Conservation (phyloP, 2,888 invertebrate species). For the Tupiocoris notatus region DNA sequence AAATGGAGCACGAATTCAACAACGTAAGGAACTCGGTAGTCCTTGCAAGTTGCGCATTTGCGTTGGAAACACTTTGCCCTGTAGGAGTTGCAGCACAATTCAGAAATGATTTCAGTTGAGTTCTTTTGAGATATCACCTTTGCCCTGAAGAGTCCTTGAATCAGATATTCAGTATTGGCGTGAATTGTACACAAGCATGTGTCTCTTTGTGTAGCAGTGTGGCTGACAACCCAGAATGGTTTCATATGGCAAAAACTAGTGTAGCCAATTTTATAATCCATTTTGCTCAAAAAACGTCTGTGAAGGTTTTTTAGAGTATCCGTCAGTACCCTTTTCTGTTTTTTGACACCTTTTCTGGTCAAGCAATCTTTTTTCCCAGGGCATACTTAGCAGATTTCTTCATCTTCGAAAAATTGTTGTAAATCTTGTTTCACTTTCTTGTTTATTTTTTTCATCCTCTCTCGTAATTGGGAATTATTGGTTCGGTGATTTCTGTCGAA, state of each 20-base stretch:
- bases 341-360: slow-evolving; percentile 18
- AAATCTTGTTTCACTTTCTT: too few relatives aligned
- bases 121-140: too few relatives aligned
- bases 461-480: too few relatives aligned
- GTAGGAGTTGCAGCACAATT: too few relatives aligned
- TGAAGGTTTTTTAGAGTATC: slow-evolving; percentile 27
- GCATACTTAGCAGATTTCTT: slow-evolving; percentile 32
- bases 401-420: slow-evolving; percentile 43
- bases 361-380: slow-evolving; percentile 43
- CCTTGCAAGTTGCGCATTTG: too few relatives aligned
- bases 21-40: too few relatives aligned
- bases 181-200: slow-evolving; percentile 39
- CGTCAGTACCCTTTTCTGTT: slow-evolving; percentile 29
- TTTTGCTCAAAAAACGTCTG: slow-evolving; percentile 3
- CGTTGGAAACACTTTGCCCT: too few relatives aligned
- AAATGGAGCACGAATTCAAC: too few relatives aligned
- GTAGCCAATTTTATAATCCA: slow-evolving; percentile 27
- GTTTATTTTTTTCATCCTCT: too few relatives aligned
- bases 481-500: too few relatives aligned
- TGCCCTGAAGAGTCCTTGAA: slow-evolving; percentile 11
- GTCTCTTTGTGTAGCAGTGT: slow-evolving; percentile 29
- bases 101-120: slow-evolving; percentile 19
- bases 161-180: slow-evolving; percentile 33
- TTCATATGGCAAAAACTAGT: slow-evolving; percentile 35
- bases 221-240: slow-evolving; percentile 44